These are phyloP conservation scores for Diadophis punctatus DNA, from an alignment of 2,113 vertebrate genomes.

Conservation along the genomic window DNA sequence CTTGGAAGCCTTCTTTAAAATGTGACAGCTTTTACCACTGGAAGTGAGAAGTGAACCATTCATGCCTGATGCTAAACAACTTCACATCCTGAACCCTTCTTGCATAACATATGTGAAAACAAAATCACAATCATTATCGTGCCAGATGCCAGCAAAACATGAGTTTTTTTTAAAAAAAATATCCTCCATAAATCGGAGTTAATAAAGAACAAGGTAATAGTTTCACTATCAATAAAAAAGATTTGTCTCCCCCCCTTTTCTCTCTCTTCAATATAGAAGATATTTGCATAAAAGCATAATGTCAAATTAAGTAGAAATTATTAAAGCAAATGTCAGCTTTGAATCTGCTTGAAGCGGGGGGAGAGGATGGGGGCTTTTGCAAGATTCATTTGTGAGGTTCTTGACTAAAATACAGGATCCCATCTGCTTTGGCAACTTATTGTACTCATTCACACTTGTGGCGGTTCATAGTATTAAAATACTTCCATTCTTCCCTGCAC, in stretches of 20 bases:
- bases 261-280: slow-evolving; percentile 33
- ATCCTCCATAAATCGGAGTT: slow-evolving; percentile 36
- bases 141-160: slow-evolving; percentile 63
- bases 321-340: slow-evolving; percentile 51
- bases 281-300: slow-evolving; percentile 50
- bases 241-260: neutral
- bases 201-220: slow-evolving; percentile 52
- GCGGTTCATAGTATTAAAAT: slow-evolving; percentile 54
- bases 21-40: slow-evolving; percentile 70
- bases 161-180: slow-evolving; percentile 41
- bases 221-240: slow-evolving; percentile 37
- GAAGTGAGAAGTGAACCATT: slow-evolving; percentile 70
- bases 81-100: slow-evolving; percentile 65
- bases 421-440: slow-evolving; percentile 68
- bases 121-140: slow-evolving; percentile 55
- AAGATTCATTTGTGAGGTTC: slow-evolving; percentile 61
- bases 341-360: slow-evolving; percentile 41
- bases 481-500: slow-evolving; percentile 19
- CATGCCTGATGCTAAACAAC: slow-evolving; percentile 65
- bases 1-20: slow-evolving; percentile 56
- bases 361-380: slow-evolving; percentile 47
- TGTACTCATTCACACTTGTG: slow-evolving; percentile 60
- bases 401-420: slow-evolving; percentile 54
- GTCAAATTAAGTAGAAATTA: slow-evolving; percentile 56
- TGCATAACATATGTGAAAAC: slow-evolving; percentile 69